phyloP scores from a whole-genome alignment of 2,888 invertebrate genomes.

The Rhamphomyia laevipes region DNA sequence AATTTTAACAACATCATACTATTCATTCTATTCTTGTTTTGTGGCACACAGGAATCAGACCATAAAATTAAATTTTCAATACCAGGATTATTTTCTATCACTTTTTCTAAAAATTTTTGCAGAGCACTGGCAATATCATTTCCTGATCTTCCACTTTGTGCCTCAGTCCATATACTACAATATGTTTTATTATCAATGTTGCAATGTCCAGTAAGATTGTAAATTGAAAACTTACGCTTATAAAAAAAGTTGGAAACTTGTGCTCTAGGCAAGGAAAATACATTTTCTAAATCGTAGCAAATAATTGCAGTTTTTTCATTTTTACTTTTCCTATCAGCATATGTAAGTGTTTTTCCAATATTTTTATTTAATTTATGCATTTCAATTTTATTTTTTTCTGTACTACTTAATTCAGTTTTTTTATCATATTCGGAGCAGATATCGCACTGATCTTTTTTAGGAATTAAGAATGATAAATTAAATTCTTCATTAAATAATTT shows the following conservation, averaged over 20 bases:
- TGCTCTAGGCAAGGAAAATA: background rate
- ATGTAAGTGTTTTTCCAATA: background rate
- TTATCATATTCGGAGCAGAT: background rate
- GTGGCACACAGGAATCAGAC: too few relatives aligned
- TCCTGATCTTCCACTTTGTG: background rate
- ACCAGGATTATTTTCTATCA: too few relatives aligned
- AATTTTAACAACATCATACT: background rate
- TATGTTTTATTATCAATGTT: constrained; percentile 1
- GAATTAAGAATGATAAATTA: background rate
- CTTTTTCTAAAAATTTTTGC: background rate
- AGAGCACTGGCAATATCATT: background rate
- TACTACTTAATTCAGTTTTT: background rate
- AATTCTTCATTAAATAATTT: background rate
- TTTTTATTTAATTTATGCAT: background rate
- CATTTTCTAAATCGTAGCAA: background rate
- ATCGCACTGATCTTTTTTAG: background rate
- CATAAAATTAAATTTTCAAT: too few relatives aligned
- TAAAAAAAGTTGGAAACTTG: background rate
- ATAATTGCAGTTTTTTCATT: background rate
- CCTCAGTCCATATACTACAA: background rate
- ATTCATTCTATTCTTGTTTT: background rate
- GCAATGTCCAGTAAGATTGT: background rate
- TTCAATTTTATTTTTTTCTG: background rate
- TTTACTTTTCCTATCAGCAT: background rate
- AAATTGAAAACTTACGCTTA: background rate